phyloP scores from a whole-genome alignment of 2,888 invertebrate species.

The Uropetala carovei region DNA sequence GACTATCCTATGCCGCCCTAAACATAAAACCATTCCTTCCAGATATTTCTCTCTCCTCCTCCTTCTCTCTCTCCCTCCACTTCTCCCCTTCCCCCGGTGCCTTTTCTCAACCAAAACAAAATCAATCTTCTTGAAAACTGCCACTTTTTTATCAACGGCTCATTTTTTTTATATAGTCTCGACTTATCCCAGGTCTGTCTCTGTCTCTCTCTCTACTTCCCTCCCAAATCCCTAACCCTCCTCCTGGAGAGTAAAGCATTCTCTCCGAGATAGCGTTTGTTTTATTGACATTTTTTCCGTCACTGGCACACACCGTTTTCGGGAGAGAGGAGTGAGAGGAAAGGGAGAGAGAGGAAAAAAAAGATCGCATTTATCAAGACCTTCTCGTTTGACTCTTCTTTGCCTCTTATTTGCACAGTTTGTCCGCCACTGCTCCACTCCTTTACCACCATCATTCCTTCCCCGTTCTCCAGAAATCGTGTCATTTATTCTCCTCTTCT shows the following conservation, averaged over 20 bases:
- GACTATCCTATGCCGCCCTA: not conserved
- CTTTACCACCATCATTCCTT: not conserved
- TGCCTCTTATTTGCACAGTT: not conserved
- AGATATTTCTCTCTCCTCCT: not conserved
- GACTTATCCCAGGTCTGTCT: not conserved
- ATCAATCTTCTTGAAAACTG: slow-evolving; percentile 61
- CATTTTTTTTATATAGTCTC: slow-evolving; percentile 34
- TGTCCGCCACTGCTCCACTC: not conserved
- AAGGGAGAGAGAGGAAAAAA: not conserved
- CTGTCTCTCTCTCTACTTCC: not conserved
- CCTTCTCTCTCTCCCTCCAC: not conserved
- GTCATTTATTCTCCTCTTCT: not conserved
- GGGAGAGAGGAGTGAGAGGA: not conserved
- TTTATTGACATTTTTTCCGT: slow-evolving; percentile 51
- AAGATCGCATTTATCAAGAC: slow-evolving; percentile 59
- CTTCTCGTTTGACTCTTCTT: slow-evolving; percentile 15
- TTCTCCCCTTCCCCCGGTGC: not conserved
- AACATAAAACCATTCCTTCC: slow-evolving; percentile 23
- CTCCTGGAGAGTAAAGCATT: not conserved
- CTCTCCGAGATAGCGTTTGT: slow-evolving; percentile 49
- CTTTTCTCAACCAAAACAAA: slow-evolving; percentile 49
- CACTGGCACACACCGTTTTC: slow-evolving; percentile 30
- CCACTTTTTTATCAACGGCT: slow-evolving; percentile 3
- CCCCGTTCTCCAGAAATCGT: no score
- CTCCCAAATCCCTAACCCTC: not conserved